Evolutionary conservation across 2,113 vertebrate genomes (phyloP).

Genomic region (Melanerpes formicivorus): DNA sequence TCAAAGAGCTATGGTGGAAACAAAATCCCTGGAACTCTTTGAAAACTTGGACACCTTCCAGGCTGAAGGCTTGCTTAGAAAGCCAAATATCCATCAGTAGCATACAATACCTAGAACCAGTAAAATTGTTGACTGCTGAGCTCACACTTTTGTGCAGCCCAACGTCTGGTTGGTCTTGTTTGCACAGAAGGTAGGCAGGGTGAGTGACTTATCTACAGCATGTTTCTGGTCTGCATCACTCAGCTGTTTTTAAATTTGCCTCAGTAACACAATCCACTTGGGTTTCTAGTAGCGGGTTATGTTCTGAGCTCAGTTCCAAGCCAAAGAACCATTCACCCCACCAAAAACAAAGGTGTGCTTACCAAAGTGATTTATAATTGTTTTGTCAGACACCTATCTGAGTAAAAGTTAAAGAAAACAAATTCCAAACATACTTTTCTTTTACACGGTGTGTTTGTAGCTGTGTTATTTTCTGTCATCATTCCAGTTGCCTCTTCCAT

Average conservation of each 20-base stretch:
- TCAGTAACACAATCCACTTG: background rate
- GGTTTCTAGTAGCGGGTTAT: fast-evolving
- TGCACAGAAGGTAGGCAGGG: background rate
- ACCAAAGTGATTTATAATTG: background rate
- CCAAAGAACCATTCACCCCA: background rate
- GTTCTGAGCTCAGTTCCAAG: background rate
- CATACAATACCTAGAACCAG: background rate
- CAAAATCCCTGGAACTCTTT: background rate
- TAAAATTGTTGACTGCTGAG: background rate
- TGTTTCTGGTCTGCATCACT: background rate
- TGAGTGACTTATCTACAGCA: background rate
- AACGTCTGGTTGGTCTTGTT: background rate
- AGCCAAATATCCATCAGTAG: background rate
- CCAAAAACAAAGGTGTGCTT: background rate
- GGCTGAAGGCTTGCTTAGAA: background rate
- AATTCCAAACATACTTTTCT: slow-evolving; percentile 76
- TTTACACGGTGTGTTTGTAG: slow-evolving; percentile 63
- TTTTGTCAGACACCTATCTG: background rate
- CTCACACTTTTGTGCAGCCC: background rate
- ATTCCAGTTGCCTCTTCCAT: slow-evolving; percentile 79
- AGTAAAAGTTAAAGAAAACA: background rate
- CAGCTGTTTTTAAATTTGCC: background rate
- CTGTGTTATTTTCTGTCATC: slow-evolving; percentile 2
- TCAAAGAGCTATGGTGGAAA: background rate
- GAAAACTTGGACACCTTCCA: slow-evolving; percentile 1